A percentile compares a stretch with the other conserved stretches of the same genome.
Evolutionary conservation across 2,888 invertebrate genomes (phyloP).

Genomic region (Scaptomyza flava): DNA sequence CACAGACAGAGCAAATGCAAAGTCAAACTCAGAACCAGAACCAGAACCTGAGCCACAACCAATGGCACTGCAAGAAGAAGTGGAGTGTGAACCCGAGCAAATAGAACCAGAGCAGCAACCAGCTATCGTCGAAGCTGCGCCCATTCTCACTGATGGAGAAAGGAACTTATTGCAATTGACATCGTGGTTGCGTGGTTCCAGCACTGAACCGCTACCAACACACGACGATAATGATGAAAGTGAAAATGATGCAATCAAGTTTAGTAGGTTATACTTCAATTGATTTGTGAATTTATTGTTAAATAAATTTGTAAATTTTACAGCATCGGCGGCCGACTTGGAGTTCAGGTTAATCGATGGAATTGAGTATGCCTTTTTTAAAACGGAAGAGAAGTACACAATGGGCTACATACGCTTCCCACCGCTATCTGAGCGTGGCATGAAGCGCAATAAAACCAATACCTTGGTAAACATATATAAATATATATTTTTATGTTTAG

Average conservation of each 20-base stretch:
- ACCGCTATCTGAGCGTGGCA: conserved; percentile 59
- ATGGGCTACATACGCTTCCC: conserved; percentile 68
- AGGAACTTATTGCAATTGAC: neutral
- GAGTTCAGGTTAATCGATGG: conserved; percentile 55
- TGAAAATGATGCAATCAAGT: conserved; percentile 14
- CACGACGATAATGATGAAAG: rapidly evolving
- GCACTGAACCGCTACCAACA: conserved; percentile 5
- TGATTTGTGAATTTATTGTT: neutral
- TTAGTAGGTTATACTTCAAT: conserved; percentile 29
- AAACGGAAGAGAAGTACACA: conserved; percentile 42
- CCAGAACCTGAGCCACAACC: neutral
- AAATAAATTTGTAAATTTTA: conserved; percentile 3
- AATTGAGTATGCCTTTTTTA: conserved; percentile 70
- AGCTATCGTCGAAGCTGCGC: neutral
- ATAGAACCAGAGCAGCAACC: neutral
- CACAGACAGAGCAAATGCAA: neutral
- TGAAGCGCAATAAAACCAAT: conserved; percentile 56
- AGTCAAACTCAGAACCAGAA: too few species aligned
- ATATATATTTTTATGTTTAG: too few species aligned
- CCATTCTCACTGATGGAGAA: neutral
- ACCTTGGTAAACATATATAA: conserved; percentile 45
- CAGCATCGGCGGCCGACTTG: conserved; percentile 45
- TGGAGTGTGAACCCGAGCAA: neutral
- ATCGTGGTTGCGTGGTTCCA: conserved; percentile 43
- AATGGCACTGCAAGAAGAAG: neutral